Percentiles rank a stretch among this genome's conserved stretches.
Conservation (phyloP, 2,113 vertebrate species). For the Centropus bengalensis region DNA sequence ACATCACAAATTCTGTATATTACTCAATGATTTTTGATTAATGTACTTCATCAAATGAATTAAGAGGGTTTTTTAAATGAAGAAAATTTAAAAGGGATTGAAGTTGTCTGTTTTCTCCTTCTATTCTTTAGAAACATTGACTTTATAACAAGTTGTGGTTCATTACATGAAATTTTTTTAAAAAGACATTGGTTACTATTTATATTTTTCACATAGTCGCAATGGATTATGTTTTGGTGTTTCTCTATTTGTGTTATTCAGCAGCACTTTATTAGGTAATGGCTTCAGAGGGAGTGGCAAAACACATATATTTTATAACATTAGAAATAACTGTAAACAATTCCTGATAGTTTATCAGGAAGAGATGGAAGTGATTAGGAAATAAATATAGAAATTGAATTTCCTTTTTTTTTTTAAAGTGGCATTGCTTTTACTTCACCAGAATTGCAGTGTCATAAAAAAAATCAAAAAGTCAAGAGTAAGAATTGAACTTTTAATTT, state of each 20-base stretch:
- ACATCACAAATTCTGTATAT: not conserved
- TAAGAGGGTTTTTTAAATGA: not conserved
- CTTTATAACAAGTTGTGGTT: conserved; percentile 21
- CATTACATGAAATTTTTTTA: not conserved
- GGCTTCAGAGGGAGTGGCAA: not conserved
- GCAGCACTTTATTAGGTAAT: not conserved
- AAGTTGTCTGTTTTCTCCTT: conserved; percentile 3
- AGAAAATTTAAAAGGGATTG: not conserved
- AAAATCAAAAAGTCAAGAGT: not conserved
- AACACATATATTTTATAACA: not conserved
- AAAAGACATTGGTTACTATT: conserved; percentile 4
- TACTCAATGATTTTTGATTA: conserved; percentile 54
- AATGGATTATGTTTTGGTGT: not conserved
- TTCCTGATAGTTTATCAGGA: not conserved
- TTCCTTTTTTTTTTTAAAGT: not conserved
- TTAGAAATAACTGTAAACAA: conserved; percentile 11
- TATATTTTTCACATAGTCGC: not conserved
- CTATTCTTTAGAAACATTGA: not conserved
- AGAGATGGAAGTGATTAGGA: not conserved
- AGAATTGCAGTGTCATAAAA: not conserved
- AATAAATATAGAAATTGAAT: not conserved
- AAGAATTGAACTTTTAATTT: not conserved
- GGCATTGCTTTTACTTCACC: not conserved
- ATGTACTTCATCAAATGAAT: conserved; percentile 46
- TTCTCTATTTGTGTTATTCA: conserved; percentile 43